Conservation (phyloP, 2,113 vertebrate genomes). For the Madoqua kirkii region DNA sequence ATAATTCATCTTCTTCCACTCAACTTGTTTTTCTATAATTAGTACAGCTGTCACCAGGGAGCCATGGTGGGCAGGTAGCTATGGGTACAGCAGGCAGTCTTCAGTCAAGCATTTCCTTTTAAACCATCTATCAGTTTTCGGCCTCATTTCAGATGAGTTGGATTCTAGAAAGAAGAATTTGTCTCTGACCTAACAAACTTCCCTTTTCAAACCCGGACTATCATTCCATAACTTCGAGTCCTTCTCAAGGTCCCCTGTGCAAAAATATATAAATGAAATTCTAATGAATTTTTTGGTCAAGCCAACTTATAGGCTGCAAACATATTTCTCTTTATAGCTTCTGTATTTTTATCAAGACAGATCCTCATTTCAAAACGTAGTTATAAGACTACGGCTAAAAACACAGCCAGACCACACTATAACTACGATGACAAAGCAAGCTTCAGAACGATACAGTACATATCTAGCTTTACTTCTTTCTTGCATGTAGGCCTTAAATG, state of each 20-base stretch:
- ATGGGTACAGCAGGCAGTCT: conserved; percentile 58
- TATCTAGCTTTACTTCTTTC: background rate
- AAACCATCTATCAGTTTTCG: background rate
- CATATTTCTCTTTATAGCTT: conserved; percentile 10
- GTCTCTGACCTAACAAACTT: background rate
- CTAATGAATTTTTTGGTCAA: conserved; percentile 6
- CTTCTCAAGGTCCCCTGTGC: background rate
- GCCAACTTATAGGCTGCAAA: background rate
- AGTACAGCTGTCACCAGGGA: conserved; percentile 53
- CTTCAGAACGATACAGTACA: background rate
- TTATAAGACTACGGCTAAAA: background rate
- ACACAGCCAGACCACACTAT: background rate
- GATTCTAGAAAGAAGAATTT: background rate
- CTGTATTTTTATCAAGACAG: conserved; percentile 22
- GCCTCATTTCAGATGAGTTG: background rate
- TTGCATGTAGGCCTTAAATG: background rate
- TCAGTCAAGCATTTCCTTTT: conserved; percentile 36
- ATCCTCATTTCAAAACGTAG: conserved; percentile 9
- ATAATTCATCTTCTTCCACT: conserved; percentile 59
- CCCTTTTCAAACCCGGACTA: background rate
- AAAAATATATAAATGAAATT: background rate
- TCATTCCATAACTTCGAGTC: background rate
- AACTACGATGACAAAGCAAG: background rate
- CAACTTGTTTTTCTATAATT: conserved; percentile 60
- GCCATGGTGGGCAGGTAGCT: conserved; percentile 64